phyloP scores from a whole-genome alignment of 2,113 vertebrate species.

The Channa argus region DNA sequence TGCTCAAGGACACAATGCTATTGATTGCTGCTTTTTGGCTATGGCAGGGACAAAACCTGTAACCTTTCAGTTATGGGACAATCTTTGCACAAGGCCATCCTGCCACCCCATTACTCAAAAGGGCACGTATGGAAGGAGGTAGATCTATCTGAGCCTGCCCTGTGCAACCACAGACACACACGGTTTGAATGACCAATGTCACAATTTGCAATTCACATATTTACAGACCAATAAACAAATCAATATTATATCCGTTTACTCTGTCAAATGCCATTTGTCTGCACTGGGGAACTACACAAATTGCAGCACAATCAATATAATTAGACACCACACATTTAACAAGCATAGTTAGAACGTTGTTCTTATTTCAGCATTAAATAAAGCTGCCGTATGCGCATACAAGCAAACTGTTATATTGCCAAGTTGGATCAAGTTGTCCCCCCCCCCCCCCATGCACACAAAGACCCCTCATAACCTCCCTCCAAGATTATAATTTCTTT shows the following conservation, averaged over 20 bases:
- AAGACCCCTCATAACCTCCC: slow-evolving; percentile 38
- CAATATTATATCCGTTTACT: no score
- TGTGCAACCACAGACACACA: not conserved
- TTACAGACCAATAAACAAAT: not conserved
- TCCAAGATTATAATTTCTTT: slow-evolving; percentile 40
- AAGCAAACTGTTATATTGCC: no score
- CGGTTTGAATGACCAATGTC: slow-evolving; percentile 10
- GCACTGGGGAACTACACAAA: not conserved
- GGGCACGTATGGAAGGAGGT: not conserved
- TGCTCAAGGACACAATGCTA: slow-evolving; percentile 13
- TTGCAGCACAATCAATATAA: no score
- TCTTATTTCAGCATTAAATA: no score
- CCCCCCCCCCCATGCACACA: not conserved
- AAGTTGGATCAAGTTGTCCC: no score
- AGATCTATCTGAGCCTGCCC: not conserved
- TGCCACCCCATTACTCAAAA: slow-evolving; percentile 25
- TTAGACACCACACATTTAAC: not conserved
- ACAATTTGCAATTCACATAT: not conserved
- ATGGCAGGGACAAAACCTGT: slow-evolving; percentile 1
- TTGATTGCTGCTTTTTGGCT: slow-evolving; percentile 17
- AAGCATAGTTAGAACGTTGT: no score
- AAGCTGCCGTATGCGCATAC: no score
- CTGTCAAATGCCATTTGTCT: no score
- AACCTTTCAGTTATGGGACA: slow-evolving; percentile 13
- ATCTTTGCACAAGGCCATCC: not conserved